Evolutionary conservation across 2,113 vertebrate genomes (phyloP).

Genomic region (Emberiza fucata): DNA sequence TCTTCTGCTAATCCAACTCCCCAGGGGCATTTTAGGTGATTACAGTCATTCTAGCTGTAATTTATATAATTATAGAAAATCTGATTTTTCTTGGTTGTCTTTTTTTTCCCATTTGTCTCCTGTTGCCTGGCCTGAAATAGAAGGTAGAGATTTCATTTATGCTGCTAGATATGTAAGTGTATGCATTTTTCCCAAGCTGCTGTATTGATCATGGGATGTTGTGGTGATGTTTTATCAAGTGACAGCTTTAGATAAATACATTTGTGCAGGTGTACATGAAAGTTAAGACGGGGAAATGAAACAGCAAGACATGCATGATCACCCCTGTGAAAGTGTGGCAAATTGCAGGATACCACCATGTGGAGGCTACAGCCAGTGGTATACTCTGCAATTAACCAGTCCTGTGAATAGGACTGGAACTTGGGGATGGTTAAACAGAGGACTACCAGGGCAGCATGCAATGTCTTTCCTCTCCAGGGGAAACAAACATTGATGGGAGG

Average conservation of each 20-base stretch:
- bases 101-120: constrained; percentile 68
- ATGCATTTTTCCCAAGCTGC: constrained; percentile 32
- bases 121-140: constrained; percentile 66
- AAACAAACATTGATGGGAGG: not conserved
- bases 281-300: not conserved
- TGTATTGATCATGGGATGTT: not conserved
- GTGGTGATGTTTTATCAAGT: not conserved
- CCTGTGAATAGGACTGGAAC: not conserved
- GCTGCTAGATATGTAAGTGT: constrained; percentile 44
- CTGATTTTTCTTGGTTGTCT: constrained; percentile 76
- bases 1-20: constrained; percentile 78
- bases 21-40: constrained; percentile 78
- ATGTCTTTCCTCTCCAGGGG: not conserved
- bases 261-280: not conserved
- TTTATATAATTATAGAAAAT: constrained; percentile 80
- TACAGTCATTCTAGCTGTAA: constrained; percentile 80
- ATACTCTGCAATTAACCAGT: not conserved
- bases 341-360: not conserved
- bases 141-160: constrained; percentile 44
- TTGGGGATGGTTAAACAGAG: not conserved
- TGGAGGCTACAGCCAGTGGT: not conserved
- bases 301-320: not conserved
- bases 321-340: not conserved
- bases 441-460: not conserved
- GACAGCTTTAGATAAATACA: not conserved